A percentile compares a stretch with the other conserved stretches of the same genome.
phyloP scores from a whole-genome alignment of 2,797 vertebrate species.

The Phaenicophaeus curvirostris region DNA sequence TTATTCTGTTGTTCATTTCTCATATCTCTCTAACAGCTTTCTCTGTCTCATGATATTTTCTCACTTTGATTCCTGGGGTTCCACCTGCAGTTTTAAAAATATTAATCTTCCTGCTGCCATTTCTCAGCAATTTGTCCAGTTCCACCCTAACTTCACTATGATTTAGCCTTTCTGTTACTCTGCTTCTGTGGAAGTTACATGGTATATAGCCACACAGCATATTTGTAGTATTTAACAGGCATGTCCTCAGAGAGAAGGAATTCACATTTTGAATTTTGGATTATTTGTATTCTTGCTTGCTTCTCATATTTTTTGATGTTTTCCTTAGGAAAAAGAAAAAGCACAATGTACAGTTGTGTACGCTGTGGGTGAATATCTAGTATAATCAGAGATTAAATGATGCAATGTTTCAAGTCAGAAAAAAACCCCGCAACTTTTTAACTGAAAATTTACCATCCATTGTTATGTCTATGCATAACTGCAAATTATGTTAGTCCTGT shows the following conservation, averaged over 20 bases:
- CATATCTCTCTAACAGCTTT: background rate
- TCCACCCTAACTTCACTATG: background rate
- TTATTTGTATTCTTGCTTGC: slow-evolving; percentile 51
- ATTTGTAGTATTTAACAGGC: slow-evolving; percentile 51
- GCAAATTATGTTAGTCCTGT: background rate
- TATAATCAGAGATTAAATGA: slow-evolving; percentile 27
- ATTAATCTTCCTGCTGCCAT: background rate
- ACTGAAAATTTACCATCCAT: background rate
- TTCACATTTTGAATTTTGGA: slow-evolving; percentile 44
- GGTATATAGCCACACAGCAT: background rate
- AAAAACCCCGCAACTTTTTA: background rate
- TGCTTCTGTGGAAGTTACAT: background rate
- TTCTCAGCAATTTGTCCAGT: background rate
- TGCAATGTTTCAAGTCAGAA: background rate
- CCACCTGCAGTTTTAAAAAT: background rate
- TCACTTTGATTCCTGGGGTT: background rate
- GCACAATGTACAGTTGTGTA: background rate
- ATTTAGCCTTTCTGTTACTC: background rate
- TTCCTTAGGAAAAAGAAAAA: background rate
- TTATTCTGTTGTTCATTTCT: background rate
- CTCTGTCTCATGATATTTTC: background rate
- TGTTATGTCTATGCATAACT: background rate
- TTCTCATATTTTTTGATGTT: background rate
- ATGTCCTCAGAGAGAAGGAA: slow-evolving; percentile 20
- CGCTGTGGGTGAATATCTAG: background rate